These are phyloP conservation scores for Apis dorsata DNA, from an alignment of 1,140 invertebrate species.

Conservation along the genomic window DNA sequence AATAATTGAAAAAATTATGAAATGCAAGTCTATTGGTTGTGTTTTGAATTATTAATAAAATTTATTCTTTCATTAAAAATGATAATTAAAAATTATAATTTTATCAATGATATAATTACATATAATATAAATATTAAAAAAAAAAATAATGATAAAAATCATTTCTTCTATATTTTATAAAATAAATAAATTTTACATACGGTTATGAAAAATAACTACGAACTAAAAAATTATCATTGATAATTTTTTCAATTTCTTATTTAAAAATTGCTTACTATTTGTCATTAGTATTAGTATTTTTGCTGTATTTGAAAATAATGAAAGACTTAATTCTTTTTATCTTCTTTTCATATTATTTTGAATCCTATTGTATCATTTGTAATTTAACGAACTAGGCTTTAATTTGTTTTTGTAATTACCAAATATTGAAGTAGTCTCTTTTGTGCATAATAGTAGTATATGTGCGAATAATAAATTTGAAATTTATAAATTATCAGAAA, in stretches of 20 bases:
- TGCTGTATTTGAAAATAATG: neutral
- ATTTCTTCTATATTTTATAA: neutral
- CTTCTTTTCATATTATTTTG: slow-evolving; percentile 17
- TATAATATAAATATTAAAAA: neutral
- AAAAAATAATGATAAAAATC: neutral
- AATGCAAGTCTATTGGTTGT: neutral
- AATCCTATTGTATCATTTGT: slow-evolving; percentile 26
- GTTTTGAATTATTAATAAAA: slow-evolving; percentile 1
- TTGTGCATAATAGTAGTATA: slow-evolving; percentile 32
- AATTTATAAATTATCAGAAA: neutral
- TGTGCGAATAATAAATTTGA: slow-evolving; percentile 8
- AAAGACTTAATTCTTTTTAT: slow-evolving; percentile 15
- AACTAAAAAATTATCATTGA: slow-evolving; percentile 6
- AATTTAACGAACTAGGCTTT: slow-evolving; percentile 27
- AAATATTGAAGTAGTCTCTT: slow-evolving; percentile 19
- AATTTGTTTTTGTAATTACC: slow-evolving; percentile 49
- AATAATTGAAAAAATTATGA: slow-evolving; percentile 1
- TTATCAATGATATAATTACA: neutral
- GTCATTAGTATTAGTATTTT: neutral
- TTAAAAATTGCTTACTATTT: neutral
- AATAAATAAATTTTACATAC: neutral
- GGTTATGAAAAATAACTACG: neutral
- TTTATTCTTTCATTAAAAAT: neutral
- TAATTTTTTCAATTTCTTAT: neutral
- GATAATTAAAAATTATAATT: neutral